These are phyloP conservation scores for Scleropages formosus DNA, from an alignment of 2,797 vertebrate genomes.

Conservation along the genomic window DNA sequence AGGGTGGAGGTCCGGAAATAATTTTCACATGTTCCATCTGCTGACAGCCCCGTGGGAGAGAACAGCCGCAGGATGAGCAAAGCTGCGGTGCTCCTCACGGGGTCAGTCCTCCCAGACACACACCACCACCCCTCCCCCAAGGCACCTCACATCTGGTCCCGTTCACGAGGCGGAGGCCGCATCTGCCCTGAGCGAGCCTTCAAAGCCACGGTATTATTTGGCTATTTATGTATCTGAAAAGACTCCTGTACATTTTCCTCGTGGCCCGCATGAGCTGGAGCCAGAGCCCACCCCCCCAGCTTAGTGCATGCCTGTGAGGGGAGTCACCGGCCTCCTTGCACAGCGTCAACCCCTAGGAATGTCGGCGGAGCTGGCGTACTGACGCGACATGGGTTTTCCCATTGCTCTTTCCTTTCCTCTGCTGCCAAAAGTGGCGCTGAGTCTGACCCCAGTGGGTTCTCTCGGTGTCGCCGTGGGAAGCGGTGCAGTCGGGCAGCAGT, in stretches of 20 bases:
- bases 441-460: too few relatives aligned
- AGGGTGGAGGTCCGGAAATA: background rate
- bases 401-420: background rate
- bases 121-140: background rate
- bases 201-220: too few relatives aligned
- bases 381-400: background rate
- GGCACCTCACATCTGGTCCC: too few relatives aligned
- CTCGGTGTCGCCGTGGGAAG: too few relatives aligned
- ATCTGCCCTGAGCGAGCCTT: too few relatives aligned
- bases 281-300: background rate
- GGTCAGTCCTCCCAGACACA: too few relatives aligned
- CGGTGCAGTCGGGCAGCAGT: too few relatives aligned
- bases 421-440: too few relatives aligned
- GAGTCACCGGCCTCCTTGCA: background rate
- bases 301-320: background rate
- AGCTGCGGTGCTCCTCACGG: background rate
- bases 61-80: background rate
- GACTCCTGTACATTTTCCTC: background rate
- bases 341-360: background rate
- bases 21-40: constrained; percentile 14
- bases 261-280: too few relatives aligned
- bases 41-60: background rate
- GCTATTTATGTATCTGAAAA: too few relatives aligned
- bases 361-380: background rate
- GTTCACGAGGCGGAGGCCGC: too few relatives aligned